Conservation (phyloP, 2,797 vertebrate species). For the Artibeus lituratus region DNA sequence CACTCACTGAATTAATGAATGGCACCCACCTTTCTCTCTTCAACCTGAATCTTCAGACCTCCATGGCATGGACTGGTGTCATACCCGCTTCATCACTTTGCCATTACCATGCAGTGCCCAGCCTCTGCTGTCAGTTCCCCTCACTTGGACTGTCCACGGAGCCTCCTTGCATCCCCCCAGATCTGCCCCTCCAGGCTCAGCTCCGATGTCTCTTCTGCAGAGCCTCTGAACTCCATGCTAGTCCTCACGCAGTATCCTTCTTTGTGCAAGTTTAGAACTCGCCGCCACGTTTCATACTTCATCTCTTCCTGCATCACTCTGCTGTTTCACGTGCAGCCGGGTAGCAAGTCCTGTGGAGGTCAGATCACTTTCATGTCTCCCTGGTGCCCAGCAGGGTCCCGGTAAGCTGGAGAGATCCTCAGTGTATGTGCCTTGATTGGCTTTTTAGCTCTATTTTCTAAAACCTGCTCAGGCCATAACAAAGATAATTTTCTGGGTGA, state of each 20-base stretch:
- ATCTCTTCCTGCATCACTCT: not conserved
- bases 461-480: not conserved
- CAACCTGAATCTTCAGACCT: not conserved
- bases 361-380: not conserved
- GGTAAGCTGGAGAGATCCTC: not conserved
- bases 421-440: not conserved
- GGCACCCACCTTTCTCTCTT: not conserved
- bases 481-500: not conserved
- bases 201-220: not conserved
- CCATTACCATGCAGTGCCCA: not conserved
- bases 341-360: not conserved
- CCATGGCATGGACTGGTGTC: not conserved
- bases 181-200: not conserved
- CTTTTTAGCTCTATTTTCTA: not conserved
- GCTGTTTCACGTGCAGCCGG: fast-evolving
- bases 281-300: not conserved
- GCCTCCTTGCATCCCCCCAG: not conserved
- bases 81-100: not conserved
- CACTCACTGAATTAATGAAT: not conserved
- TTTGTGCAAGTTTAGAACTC: not conserved
- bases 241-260: not conserved
- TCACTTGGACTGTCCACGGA: not conserved
- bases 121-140: not conserved
- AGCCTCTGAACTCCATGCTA: not conserved
- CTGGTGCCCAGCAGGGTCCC: not conserved